Evolutionary conservation across 2,888 invertebrate genomes (phyloP).

Genomic region (Bombylius discolor): DNA sequence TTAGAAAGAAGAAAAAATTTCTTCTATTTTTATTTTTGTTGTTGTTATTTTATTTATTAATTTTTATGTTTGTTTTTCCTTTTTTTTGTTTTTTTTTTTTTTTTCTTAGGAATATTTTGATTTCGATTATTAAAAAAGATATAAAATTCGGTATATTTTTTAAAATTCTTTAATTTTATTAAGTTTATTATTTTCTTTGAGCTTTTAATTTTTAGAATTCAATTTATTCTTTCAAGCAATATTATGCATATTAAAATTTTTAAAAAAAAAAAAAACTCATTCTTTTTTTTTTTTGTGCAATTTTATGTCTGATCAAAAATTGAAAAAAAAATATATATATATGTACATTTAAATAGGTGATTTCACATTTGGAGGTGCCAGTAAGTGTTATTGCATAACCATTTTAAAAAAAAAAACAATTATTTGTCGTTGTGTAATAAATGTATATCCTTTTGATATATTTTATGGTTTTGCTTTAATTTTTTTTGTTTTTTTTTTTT

Average conservation of each 20-base stretch:
- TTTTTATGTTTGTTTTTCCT: background rate
- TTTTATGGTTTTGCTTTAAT: too few relatives aligned
- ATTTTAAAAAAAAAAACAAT: too few relatives aligned
- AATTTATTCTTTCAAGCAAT: background rate
- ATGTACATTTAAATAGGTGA: constrained; percentile 41
- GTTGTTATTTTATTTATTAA: too few relatives aligned
- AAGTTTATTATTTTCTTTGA: background rate
- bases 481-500: too few relatives aligned
- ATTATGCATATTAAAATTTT: background rate
- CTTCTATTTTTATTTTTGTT: too few relatives aligned
- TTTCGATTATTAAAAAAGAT: too few relatives aligned
- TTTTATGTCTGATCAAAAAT: constrained; percentile 1
- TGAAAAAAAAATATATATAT: background rate
- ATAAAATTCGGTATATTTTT: too few relatives aligned
- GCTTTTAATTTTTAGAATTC: background rate
- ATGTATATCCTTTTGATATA: too few relatives aligned
- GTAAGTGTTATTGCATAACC: constrained; percentile 38
- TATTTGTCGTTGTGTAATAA: too few relatives aligned
- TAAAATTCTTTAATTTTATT: background rate
- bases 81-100: background rate
- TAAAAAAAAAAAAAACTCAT: background rate
- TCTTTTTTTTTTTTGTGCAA: constrained; percentile 1
- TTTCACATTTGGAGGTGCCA: constrained; percentile 59
- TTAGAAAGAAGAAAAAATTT: background rate
- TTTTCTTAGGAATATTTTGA: background rate